These are phyloP conservation scores for Marronus borbonicus DNA, from an alignment of 2,888 invertebrate species.

Conservation along the genomic window DNA sequence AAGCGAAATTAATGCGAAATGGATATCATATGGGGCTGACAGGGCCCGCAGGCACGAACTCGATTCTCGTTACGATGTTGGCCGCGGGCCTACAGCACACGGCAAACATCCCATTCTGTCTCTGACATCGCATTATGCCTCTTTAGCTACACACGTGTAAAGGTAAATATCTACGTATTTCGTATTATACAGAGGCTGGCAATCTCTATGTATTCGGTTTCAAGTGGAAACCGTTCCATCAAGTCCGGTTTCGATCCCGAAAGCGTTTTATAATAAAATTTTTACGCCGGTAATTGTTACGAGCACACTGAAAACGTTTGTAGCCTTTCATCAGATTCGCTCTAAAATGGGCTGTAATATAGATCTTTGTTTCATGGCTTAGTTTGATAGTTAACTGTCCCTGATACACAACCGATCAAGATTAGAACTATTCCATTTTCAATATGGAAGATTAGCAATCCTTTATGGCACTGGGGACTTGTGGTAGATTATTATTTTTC, in stretches of 20 bases:
- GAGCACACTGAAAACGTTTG: not conserved
- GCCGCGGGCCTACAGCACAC: constrained; percentile 63
- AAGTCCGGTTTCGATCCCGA: constrained; percentile 12
- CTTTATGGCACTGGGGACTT: no score
- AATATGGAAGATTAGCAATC: no score
- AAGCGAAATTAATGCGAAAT: constrained; percentile 52
- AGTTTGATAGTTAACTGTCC: no score
- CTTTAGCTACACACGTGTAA: constrained; percentile 46
- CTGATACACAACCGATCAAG: no score
- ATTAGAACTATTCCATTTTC: no score
- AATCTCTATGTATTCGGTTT: not conserved
- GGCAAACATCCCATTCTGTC: constrained; percentile 61
- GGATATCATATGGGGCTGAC: constrained; percentile 65
- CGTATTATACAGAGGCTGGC: not conserved
- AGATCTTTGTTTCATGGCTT: no score
- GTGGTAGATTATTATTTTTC: no score
- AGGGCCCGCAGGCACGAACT: constrained; percentile 61
- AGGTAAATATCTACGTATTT: not conserved
- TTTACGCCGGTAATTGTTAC: constrained; percentile 7
- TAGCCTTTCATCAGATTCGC: not conserved
- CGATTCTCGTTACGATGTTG: constrained; percentile 64
- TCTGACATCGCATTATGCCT: constrained; percentile 65
- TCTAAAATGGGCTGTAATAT: no score
- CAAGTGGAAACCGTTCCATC: constrained; percentile 1
- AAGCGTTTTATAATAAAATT: constrained; percentile 12